Conservation (phyloP, 1,140 invertebrate genomes). For the Euura saliciscinereae region DNA sequence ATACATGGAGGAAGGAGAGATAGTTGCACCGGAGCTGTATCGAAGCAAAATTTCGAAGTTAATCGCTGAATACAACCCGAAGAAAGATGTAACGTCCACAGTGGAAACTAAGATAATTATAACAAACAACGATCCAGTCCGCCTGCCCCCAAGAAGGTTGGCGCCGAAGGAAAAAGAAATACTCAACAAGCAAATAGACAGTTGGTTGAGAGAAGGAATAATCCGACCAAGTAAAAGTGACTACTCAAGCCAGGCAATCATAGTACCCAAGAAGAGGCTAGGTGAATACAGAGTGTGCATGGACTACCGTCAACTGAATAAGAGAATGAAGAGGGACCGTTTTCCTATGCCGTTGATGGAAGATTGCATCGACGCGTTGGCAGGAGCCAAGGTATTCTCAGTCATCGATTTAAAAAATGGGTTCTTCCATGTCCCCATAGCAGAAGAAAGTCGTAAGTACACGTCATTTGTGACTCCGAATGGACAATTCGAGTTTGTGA, state of each 20-base stretch:
- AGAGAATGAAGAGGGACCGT: slow-evolving; percentile 36
- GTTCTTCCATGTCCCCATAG: slow-evolving; percentile 34
- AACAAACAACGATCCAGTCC: too few species aligned
- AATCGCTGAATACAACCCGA: too few species aligned
- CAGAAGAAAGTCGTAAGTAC: slow-evolving; percentile 27
- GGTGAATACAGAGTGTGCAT: slow-evolving; percentile 56
- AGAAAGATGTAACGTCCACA: too few species aligned
- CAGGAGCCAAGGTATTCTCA: slow-evolving; percentile 32
- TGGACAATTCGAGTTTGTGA: too few species aligned
- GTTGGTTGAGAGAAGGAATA: slow-evolving; percentile 40
- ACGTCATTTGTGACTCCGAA: slow-evolving; percentile 40
- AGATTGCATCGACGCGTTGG: slow-evolving; percentile 39
- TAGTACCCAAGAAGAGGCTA: slow-evolving; percentile 57
- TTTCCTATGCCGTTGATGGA: slow-evolving; percentile 47
- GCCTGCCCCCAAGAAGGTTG: too few species aligned
- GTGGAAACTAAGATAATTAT: too few species aligned
- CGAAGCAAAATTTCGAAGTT: too few species aligned
- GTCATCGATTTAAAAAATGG: slow-evolving; percentile 33
- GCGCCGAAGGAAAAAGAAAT: slow-evolving; percentile 28
- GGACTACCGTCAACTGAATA: slow-evolving; percentile 60
- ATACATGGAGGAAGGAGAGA: too few species aligned
- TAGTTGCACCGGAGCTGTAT: too few species aligned
- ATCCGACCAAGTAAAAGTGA: slow-evolving; percentile 40
- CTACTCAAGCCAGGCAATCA: slow-evolving; percentile 54
- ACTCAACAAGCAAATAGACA: slow-evolving; percentile 38